phyloP scores from a whole-genome alignment of 2,888 invertebrate genomes.

The Lordiphosa andalusiaca region DNA sequence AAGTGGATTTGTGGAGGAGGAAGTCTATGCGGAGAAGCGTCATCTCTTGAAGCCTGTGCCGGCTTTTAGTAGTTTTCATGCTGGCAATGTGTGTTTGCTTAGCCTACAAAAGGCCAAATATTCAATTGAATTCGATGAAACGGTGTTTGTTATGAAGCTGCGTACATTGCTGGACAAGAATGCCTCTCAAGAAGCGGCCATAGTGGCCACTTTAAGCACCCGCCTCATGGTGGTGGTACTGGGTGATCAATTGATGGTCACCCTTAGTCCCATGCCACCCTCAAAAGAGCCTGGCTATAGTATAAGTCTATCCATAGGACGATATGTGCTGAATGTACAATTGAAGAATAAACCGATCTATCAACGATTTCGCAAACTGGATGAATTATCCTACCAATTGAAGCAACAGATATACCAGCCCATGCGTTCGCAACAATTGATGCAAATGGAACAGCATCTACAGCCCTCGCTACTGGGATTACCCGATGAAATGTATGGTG shows the following conservation, averaged over 20 bases:
- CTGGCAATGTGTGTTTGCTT: slow-evolving; percentile 58
- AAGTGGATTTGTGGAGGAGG: slow-evolving; percentile 65
- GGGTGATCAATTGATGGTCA: slow-evolving; percentile 76
- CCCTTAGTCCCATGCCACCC: slow-evolving; percentile 61
- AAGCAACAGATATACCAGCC: slow-evolving; percentile 83
- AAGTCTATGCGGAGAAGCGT: slow-evolving; percentile 37
- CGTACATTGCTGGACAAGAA: slow-evolving; percentile 32
- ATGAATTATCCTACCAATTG: slow-evolving; percentile 81
- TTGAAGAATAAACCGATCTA: slow-evolving; percentile 57
- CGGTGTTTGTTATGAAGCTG: slow-evolving; percentile 39
- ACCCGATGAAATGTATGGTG: slow-evolving; percentile 70
- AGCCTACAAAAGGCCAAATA: slow-evolving; percentile 27
- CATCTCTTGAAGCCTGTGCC: slow-evolving; percentile 42
- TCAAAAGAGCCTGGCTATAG: slow-evolving; percentile 67
- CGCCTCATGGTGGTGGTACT: slow-evolving; percentile 65
- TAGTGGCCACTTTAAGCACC: slow-evolving; percentile 25
- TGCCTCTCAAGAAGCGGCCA: slow-evolving; percentile 2
- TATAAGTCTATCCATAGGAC: slow-evolving; percentile 73
- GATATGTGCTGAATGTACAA: slow-evolving; percentile 70
- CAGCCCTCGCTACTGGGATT: slow-evolving; percentile 79
- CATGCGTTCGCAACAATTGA: slow-evolving; percentile 82
- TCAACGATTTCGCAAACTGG: slow-evolving; percentile 77
- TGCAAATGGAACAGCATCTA: slow-evolving; percentile 57
- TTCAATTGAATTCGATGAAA: slow-evolving; percentile 15
- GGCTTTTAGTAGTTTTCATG: slow-evolving; percentile 59